These are phyloP conservation scores for Bombylius discolor DNA, from an alignment of 2,888 invertebrate genomes.

Conservation along the genomic window DNA sequence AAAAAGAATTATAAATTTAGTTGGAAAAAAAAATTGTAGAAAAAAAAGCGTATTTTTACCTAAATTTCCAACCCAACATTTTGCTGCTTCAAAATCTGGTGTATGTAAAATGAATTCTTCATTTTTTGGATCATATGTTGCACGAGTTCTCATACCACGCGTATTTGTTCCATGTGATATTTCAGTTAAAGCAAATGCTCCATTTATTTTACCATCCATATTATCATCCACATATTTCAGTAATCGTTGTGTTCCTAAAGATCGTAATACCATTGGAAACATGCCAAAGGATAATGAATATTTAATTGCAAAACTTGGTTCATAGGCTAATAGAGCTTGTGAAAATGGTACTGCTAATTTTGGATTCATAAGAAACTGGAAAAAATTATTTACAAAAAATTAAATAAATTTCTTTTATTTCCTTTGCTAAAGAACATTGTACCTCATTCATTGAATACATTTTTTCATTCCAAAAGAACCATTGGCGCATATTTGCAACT, in stretches of 20 bases:
- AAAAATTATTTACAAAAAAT: slow-evolving; percentile 49
- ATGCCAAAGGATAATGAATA: slow-evolving; percentile 51
- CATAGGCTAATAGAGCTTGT: slow-evolving; percentile 45
- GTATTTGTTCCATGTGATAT: slow-evolving; percentile 86
- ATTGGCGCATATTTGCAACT: slow-evolving; percentile 44
- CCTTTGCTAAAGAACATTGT: slow-evolving; percentile 51
- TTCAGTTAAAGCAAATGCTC: slow-evolving; percentile 83
- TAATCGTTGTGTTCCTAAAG: slow-evolving; percentile 53
- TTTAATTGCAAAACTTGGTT: slow-evolving; percentile 53
- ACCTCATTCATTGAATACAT: slow-evolving; percentile 39
- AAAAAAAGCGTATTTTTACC: neutral
- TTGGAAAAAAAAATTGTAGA: neutral
- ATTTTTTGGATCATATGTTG: slow-evolving; percentile 60
- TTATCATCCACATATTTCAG: slow-evolving; percentile 38
- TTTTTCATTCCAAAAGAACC: slow-evolving; percentile 51
- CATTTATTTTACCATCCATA: slow-evolving; percentile 53
- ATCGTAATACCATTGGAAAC: slow-evolving; percentile 50
- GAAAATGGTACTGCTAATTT: slow-evolving; percentile 38
- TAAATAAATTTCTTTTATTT: slow-evolving; percentile 63
- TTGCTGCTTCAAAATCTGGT: slow-evolving; percentile 63
- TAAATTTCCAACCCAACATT: slow-evolving; percentile 57
- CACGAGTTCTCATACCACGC: slow-evolving; percentile 72
- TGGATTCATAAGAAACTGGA: slow-evolving; percentile 40
- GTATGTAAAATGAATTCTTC: slow-evolving; percentile 60
- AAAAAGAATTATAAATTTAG: neutral